These are phyloP conservation scores for Bungarus multicinctus DNA, from an alignment of 2,113 vertebrate species.

Conservation along the genomic window DNA sequence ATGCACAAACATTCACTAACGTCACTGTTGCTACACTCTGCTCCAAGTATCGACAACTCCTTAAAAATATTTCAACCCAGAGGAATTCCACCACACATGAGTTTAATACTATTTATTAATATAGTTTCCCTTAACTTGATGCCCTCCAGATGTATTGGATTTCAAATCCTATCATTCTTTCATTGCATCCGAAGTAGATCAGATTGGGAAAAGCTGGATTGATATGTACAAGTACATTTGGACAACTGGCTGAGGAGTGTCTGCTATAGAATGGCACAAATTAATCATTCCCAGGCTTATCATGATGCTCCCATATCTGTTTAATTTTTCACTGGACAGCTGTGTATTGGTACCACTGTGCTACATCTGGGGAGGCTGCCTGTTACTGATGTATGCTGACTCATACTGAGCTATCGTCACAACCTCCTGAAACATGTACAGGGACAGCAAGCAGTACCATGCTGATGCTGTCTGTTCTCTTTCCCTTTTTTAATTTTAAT, in stretches of 20 bases:
- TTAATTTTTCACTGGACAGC: not conserved
- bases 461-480: not conserved
- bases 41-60: not conserved
- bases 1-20: not conserved
- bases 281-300: not conserved
- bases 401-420: not conserved
- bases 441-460: not conserved
- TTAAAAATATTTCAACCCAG: not conserved
- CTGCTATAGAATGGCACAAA: not conserved
- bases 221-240: not conserved
- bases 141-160: not conserved
- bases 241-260: not conserved
- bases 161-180: not conserved
- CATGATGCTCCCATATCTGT: not conserved
- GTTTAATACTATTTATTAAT: not conserved
- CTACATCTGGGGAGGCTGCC: not conserved
- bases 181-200: not conserved
- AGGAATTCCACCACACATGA: not conserved
- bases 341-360: not conserved
- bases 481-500: not conserved
- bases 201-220: not conserved
- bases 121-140: not conserved
- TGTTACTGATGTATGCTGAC: constrained; percentile 7
- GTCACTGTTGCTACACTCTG: not conserved
- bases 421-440: not conserved